phyloP scores from a whole-genome alignment of 2,113 vertebrate genomes.

The Anoura caudifer region DNA sequence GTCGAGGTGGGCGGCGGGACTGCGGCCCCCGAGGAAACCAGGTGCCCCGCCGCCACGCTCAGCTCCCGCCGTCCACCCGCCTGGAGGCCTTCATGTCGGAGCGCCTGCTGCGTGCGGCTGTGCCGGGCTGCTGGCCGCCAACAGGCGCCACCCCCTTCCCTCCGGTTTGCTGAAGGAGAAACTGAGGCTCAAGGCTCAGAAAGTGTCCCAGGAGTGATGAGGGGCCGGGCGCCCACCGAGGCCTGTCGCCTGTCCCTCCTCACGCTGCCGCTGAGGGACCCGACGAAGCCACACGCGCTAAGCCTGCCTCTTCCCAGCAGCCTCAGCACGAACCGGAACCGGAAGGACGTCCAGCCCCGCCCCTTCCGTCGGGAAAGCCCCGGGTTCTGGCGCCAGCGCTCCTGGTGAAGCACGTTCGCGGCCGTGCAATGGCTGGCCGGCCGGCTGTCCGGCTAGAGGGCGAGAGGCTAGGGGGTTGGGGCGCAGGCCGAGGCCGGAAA shows the following conservation, averaged over 20 bases:
- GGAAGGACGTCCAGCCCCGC: not conserved
- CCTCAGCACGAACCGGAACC: not conserved
- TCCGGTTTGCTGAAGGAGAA: not conserved
- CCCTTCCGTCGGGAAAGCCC: too few species aligned
- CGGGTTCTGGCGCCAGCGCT: too few species aligned
- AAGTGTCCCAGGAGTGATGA: fast-evolving
- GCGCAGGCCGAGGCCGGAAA: fast-evolving
- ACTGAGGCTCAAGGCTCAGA: not conserved
- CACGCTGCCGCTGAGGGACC: not conserved
- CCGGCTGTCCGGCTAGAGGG: not conserved
- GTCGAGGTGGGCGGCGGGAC: fast-evolving
- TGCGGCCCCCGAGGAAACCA: not conserved
- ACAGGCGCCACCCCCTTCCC: not conserved
- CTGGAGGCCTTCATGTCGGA: not conserved
- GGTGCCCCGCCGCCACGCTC: too few species aligned
- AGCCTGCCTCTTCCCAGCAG: not conserved
- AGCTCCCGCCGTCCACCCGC: not conserved
- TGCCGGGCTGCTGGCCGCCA: not conserved
- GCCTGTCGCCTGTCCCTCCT: not conserved
- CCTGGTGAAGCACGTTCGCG: not conserved
- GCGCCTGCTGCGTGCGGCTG: not conserved
- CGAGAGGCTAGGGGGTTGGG: not conserved
- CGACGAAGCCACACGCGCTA: fast-evolving
- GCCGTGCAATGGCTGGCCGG: not conserved
- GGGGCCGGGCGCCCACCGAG: too few species aligned